Base-by-base conservation (phyloP, 92 coral and sea anemone species). In the Bergia sp. region DNA sequence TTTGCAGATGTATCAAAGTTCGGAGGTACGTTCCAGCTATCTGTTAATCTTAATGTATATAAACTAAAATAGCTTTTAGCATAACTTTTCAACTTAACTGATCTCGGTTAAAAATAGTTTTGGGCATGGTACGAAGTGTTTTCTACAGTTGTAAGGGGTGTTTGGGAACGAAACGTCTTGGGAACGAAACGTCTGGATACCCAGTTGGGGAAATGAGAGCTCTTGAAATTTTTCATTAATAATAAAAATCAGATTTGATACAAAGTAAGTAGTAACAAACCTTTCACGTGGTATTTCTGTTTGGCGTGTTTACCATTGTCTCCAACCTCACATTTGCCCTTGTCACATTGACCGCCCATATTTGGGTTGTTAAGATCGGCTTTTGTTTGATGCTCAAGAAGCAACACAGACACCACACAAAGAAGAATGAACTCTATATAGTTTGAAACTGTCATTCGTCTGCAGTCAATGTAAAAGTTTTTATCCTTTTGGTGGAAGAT, bases 241-340 rank as follows among this genome's bases (percentile, higher is more conserved):
- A 3, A 45, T 9, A 29, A 18, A 80, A 50, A 61, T 11, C 12
- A 43, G 85, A 43, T 38, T 57, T 42, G 41, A 23, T n/a, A 85
- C 76, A 41, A 69, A 91, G 29, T 29, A 29, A 29, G 29, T 29
- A 29, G 29, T 29, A 29, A 29, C 29, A 29, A 29, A 29, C 96
- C 96, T 89, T 88, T 88, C 37, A 73, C 15, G 11, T 15, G 80
- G 92, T 94, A 94, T 86, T 94, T 94, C 37, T 79, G 90, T 89
- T 89, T 94, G 50, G 81, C 90, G 8, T 90, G 93, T 16, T 92
- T 82, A 41, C 29, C 67, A 6, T 83, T 73, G 0, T 86, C 88
- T 18, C 82, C 76, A 7, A 50, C 81, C 49, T 90, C 85, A 71
- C 94, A 92, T 7, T 86, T 73, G 2, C 82, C 93, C 47, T 88